phyloP scores from a whole-genome alignment of 1,140 invertebrate genomes.

The Dreissena rostriformis region DNA sequence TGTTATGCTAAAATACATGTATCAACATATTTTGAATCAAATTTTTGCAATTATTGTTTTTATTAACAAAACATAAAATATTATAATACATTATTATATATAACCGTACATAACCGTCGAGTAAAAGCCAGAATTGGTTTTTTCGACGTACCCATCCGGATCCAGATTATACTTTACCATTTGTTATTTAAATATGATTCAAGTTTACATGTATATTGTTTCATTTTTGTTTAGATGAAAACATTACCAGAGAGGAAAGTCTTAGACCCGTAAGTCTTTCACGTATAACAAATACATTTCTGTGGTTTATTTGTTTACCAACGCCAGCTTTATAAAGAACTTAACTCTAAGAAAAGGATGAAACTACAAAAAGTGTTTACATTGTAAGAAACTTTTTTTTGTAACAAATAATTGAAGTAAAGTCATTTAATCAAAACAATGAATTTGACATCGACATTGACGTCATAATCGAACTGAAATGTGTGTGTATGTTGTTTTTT shows the following conservation, averaged over 20 bases:
- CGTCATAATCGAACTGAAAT: background rate
- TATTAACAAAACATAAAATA: too few species aligned
- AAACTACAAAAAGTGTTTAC: background rate
- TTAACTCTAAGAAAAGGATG: background rate
- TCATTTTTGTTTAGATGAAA: constrained; percentile 2
- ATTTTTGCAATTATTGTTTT: too few species aligned
- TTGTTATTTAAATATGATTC: too few species aligned
- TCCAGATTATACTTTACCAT: too few species aligned
- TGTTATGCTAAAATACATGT: too few species aligned
- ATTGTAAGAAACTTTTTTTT: background rate
- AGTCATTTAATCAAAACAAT: background rate
- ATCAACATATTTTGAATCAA: too few species aligned
- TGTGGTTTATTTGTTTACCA: too few species aligned
- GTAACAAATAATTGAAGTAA: background rate
- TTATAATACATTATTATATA: too few species aligned
- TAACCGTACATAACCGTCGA: too few species aligned
- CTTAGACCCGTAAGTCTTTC: constrained; percentile 52
- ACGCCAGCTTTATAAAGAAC: background rate
- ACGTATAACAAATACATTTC: background rate
- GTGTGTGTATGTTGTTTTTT: background rate
- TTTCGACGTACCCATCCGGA: too few species aligned
- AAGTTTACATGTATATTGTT: too few species aligned
- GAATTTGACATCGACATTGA: background rate
- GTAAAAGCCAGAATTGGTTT: too few species aligned
- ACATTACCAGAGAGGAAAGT: constrained; percentile 14